phyloP scores from a whole-genome alignment of 2,888 invertebrate genomes.

The Horisme vitalbata region DNA sequence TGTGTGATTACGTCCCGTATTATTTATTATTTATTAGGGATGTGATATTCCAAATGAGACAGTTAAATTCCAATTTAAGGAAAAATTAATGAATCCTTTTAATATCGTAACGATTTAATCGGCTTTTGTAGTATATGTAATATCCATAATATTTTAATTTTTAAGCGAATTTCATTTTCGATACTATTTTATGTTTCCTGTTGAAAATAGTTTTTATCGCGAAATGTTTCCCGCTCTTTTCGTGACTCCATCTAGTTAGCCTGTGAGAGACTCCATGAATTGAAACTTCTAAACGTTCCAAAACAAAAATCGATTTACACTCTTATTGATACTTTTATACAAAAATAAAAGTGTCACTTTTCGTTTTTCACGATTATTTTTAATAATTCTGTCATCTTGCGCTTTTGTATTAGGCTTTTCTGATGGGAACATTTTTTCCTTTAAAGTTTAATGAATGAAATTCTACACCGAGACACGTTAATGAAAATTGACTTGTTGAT shows the following conservation, averaged over 20 bases:
- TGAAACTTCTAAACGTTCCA: conserved; percentile 38
- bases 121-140: too few species aligned
- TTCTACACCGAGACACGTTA: not conserved
- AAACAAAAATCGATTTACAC: conserved; percentile 43
- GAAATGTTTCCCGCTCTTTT: conserved; percentile 29
- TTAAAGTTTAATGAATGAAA: conserved; percentile 19
- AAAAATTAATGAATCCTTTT: too few species aligned
- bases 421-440: conserved; percentile 21
- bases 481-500: not conserved
- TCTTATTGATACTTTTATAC: conserved; percentile 39
- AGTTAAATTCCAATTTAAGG: too few species aligned
- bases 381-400: conserved; percentile 23
- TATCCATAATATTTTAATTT: too few species aligned
- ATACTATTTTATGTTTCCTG: too few species aligned
- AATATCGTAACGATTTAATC: too few species aligned
- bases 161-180: too few species aligned
- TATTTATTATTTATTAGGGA: too few species aligned
- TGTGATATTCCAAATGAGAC: too few species aligned
- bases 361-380: conserved; percentile 21
- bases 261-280: conserved; percentile 46
- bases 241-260: conserved; percentile 41
- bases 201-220: too few species aligned
- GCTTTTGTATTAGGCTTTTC: conserved; percentile 18
- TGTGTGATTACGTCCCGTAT: too few species aligned
- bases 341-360: conserved; percentile 28